phyloP scores from a whole-genome alignment of 2,888 invertebrate species.

The Phyllotreta striolata region DNA sequence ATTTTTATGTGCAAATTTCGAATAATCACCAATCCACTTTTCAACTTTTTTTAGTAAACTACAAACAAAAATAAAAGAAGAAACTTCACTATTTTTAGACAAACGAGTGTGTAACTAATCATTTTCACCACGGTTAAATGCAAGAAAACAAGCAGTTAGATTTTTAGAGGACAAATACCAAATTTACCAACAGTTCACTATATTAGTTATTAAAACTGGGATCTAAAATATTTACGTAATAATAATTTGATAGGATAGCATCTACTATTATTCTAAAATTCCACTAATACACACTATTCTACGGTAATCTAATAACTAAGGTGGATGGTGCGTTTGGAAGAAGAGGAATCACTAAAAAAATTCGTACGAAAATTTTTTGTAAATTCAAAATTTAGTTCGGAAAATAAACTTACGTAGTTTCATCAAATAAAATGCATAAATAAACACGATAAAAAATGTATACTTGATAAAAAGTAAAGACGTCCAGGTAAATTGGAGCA shows the following conservation, averaged over 20 bases:
- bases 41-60: no score
- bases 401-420: conserved; percentile 9
- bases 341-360: conserved; percentile 29
- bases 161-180: no score
- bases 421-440: neutral
- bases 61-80: no score
- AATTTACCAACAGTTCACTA: no score
- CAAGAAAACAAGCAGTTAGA: no score
- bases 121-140: no score
- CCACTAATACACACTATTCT: conserved; percentile 15
- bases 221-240: conserved; percentile 5
- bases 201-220: neutral
- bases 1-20: no score
- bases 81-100: no score
- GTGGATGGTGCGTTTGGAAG: conserved; percentile 28
- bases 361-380: conserved; percentile 6
- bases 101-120: no score
- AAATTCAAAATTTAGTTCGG: neutral
- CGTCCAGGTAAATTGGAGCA: neutral
- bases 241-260: neutral
- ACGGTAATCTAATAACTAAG: conserved; percentile 17
- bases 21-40: no score
- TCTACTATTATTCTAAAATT: neutral
- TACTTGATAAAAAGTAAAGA: neutral
- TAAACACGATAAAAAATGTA: neutral